Evolutionary conservation across 2,888 invertebrate genomes (phyloP).

Genomic region (Mallateleia sp.): DNA sequence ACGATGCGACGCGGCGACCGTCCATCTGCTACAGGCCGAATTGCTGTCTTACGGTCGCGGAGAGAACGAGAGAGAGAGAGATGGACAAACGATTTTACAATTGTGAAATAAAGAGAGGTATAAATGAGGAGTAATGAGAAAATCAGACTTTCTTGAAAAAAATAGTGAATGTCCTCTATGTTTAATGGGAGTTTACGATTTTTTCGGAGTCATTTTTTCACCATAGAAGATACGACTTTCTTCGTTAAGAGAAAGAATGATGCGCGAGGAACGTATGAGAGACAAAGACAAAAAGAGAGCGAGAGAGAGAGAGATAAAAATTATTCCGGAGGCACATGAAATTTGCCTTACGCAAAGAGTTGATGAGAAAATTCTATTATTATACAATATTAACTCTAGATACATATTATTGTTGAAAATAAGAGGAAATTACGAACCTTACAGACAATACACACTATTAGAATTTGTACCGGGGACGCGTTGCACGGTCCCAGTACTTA

Average conservation of each 20-base stretch:
- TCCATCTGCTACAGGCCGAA: too few species aligned
- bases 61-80: constrained; percentile 27
- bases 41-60: too few species aligned
- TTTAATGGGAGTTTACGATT: constrained; percentile 50
- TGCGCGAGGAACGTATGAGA: constrained; percentile 42
- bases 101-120: constrained; percentile 4
- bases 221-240: constrained; percentile 71
- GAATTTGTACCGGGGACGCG: constrained; percentile 79
- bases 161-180: constrained; percentile 51
- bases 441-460: constrained; percentile 84
- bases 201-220: constrained; percentile 70
- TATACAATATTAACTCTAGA: constrained; percentile 82
- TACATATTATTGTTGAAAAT: constrained; percentile 82
- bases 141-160: constrained; percentile 54
- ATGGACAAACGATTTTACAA: constrained; percentile 41
- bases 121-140: constrained; percentile 43
- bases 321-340: constrained; percentile 74
- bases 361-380: constrained; percentile 81
- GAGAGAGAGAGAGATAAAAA: constrained; percentile 43
- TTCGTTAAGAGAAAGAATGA: constrained; percentile 59
- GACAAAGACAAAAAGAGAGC: constrained; percentile 22
- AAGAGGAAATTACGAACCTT: constrained; percentile 82
- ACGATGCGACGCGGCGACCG: too few species aligned
- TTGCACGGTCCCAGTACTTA: constrained; percentile 76
- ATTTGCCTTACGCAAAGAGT: constrained; percentile 79